Evolutionary conservation across 37 sponge, comb jelly and placozoan genomes (phyloP).

Genomic region (Oopsacas minuta): DNA sequence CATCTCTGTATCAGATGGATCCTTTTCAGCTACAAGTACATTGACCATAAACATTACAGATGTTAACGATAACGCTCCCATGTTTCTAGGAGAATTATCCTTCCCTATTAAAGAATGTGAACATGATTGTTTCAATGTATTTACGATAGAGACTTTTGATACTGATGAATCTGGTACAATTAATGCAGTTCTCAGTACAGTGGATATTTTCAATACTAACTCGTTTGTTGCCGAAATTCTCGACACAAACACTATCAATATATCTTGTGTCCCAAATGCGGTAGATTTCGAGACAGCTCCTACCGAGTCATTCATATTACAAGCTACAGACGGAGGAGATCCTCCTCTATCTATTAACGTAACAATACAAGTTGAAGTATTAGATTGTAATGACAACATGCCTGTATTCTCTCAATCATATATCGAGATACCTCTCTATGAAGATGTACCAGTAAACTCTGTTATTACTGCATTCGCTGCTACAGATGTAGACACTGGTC

Average conservation of each 20-base stretch:
- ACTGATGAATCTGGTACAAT: neutral
- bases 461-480: neutral
- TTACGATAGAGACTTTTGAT: neutral
- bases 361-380: neutral
- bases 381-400: neutral
- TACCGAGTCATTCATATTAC: neutral
- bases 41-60: slow-evolving; percentile 27
- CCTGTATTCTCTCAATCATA: neutral
- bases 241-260: neutral
- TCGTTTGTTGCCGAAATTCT: neutral
- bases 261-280: neutral
- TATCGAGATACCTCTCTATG: neutral
- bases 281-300: neutral
- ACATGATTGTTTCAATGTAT: neutral
- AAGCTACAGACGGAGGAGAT: neutral
- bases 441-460: neutral
- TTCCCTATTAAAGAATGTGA: slow-evolving; percentile 20
- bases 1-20: neutral
- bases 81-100: slow-evolving; percentile 18
- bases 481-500: neutral
- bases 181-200: neutral
- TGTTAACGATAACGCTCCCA: slow-evolving; percentile 50
- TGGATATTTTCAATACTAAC: neutral
- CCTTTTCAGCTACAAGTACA: neutral
- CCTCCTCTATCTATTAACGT: neutral